Base-by-base conservation (phyloP, 2,113 vertebrate species). In the Hemiscyllium ocellatum region DNA sequence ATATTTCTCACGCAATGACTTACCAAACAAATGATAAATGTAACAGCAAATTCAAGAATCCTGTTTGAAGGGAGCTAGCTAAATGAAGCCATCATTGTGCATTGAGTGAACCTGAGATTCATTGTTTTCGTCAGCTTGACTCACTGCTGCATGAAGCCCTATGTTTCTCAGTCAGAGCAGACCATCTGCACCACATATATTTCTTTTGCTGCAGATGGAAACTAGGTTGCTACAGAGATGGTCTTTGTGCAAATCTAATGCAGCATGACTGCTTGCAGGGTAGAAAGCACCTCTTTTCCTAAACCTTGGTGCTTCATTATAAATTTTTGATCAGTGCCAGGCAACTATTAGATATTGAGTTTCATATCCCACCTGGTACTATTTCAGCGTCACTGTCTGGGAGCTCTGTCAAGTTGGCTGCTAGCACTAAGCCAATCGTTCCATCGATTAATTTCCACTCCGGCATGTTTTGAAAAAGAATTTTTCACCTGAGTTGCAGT, bases 231-330 rank as follows among this genome's bases (percentile, higher is more conserved):
- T 37, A 93, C 66, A 68, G 94, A 13, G 69, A 95, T 76, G 50
- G 69, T 72, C 94, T 72, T 95, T 72, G 69, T 72, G 72, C 50
- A 47, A 72, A 95, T 52, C 70, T 95, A 33, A 95, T 52, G 26
- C 68, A 70, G 68, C 52, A 95, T 72, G 94, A 95, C 68, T 52
- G 69, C 37, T 52, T 29, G 42, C 42, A 95, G 68, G 8, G 68
- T 76, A 69, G 93, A 70, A 94, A 70, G 26, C 26, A 50, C 37
- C 37, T 42, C 19, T 37, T 47, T 94, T 47, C 93, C 37, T 26
- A 20, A 94, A 94, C 13, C 65, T 70, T 69, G 72, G 33, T 70
- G 13, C 52, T 72, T 95, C 94, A 95, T 76, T 95, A 52, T 3
- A 12, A 72, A 52, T 3, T 0, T 95, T 69, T 52, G 37, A 13